Conservation (phyloP, 2,113 vertebrate genomes). For the Balaeniceps rex region DNA sequence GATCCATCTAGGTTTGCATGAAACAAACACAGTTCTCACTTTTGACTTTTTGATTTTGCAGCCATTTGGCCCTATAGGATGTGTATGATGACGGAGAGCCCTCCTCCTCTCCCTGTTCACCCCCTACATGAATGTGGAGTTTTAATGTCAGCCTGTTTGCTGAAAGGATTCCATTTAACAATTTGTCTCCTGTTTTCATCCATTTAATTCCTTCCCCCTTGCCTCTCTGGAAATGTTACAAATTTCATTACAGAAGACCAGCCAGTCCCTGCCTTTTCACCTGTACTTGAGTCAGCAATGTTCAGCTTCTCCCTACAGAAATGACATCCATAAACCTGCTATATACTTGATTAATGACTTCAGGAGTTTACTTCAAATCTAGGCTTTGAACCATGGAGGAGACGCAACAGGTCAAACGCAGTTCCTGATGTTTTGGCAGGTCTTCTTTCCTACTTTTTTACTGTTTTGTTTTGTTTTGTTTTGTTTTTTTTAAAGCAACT, state of each 20-base stretch:
- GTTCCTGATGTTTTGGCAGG: background rate
- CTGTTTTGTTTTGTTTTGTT: background rate
- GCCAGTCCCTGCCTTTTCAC: background rate
- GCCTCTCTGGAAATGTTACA: background rate
- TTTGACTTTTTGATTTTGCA: constrained; percentile 39
- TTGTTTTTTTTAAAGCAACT: background rate
- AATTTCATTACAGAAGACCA: background rate
- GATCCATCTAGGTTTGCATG: background rate
- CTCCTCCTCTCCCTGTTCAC: background rate
- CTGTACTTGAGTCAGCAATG: background rate
- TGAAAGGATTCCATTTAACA: constrained; percentile 35
- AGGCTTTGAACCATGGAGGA: background rate
- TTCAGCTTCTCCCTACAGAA: background rate
- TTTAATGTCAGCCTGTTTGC: constrained; percentile 5
- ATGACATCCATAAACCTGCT: constrained; percentile 11
- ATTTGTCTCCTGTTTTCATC: background rate
- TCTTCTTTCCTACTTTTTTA: constrained; percentile 9
- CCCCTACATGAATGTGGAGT: background rate
- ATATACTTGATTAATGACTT: background rate
- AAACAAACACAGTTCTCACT: constrained; percentile 2
- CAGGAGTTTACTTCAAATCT: background rate
- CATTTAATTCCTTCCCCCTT: background rate
- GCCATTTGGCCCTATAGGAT: background rate
- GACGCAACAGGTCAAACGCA: background rate
- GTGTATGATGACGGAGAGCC: background rate